Evolutionary conservation across 2,113 vertebrate genomes (phyloP).

Genomic region (Nothobranchius furzeri): DNA sequence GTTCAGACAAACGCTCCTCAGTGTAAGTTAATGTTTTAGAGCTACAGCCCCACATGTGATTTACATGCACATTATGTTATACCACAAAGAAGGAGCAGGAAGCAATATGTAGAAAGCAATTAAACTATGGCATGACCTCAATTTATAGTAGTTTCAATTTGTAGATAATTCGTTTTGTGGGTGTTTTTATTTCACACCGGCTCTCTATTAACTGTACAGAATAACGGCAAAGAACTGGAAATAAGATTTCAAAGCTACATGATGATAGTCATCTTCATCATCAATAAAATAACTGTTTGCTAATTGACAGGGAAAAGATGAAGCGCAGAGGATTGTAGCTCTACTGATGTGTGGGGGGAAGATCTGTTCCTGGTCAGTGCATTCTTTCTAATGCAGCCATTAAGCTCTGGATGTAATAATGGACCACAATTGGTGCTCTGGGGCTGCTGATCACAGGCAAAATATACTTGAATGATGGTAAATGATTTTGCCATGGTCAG

Average conservation of each 20-base stretch:
- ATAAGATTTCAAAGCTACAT: not conserved
- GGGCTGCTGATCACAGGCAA: constrained; percentile 24
- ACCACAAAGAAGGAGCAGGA: not conserved
- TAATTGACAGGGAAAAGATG: constrained; percentile 10
- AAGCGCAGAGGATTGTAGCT: constrained; percentile 8
- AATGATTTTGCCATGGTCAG: constrained; percentile 5
- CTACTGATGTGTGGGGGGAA: constrained; percentile 1
- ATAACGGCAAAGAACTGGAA: not conserved
- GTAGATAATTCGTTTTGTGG: not conserved
- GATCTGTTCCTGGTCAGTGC: constrained; percentile 14
- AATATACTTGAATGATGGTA: constrained; percentile 22
- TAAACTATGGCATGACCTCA: not conserved
- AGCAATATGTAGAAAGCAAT: not conserved
- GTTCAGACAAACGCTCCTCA: not conserved
- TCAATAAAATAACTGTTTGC: not conserved
- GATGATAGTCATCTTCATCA: not conserved
- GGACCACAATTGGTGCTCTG: constrained; percentile 15
- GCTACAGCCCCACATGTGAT: not conserved
- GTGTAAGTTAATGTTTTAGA: no score
- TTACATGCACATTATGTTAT: not conserved
- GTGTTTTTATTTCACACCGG: not conserved
- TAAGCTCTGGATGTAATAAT: constrained; percentile 15
- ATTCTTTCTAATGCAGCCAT: constrained; percentile 24
- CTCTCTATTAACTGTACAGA: not conserved
- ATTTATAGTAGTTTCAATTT: not conserved